A percentile compares a stretch with the other conserved stretches of the same genome.
These are phyloP conservation scores for Drosophila nikananu DNA, from an alignment of 1,140 invertebrate species.

Conservation along the genomic window DNA sequence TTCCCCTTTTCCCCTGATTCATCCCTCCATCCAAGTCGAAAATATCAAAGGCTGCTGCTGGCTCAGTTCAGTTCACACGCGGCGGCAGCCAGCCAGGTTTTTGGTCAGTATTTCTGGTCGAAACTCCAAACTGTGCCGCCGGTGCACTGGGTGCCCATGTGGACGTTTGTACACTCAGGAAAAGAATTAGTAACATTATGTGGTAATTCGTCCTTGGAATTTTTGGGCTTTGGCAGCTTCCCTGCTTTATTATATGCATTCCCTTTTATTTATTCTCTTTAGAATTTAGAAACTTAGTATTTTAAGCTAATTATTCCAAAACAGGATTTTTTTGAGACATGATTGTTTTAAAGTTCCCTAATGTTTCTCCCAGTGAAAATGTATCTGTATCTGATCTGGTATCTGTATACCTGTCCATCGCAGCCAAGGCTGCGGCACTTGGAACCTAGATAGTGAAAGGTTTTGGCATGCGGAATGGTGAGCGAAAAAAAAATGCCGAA, in stretches of 20 bases:
- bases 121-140: constrained; percentile 23
- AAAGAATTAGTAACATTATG: neutral
- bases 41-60: constrained; percentile 76
- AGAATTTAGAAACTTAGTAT: neutral
- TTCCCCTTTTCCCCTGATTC: neutral
- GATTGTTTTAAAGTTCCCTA: neutral
- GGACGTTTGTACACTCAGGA: neutral
- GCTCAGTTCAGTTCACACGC: constrained; percentile 78
- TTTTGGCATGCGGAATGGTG: constrained; percentile 50
- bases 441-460: constrained; percentile 70
- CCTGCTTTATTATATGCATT: no score
- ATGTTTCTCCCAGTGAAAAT: neutral
- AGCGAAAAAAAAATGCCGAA: constrained; percentile 11
- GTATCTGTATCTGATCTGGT: constrained; percentile 27
- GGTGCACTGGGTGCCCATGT: constrained; percentile 38
- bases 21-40: constrained; percentile 34
- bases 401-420: constrained; percentile 35
- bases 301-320: neutral
- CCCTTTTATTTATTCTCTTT: no score
- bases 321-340: neutral
- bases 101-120: constrained; percentile 57
- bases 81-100: constrained; percentile 43
- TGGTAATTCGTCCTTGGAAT: no score
- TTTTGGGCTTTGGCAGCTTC: no score
- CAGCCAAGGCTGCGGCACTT: constrained; percentile 64